Base-by-base conservation (phyloP, 2,797 vertebrate species). In the Balearica regulorum region DNA sequence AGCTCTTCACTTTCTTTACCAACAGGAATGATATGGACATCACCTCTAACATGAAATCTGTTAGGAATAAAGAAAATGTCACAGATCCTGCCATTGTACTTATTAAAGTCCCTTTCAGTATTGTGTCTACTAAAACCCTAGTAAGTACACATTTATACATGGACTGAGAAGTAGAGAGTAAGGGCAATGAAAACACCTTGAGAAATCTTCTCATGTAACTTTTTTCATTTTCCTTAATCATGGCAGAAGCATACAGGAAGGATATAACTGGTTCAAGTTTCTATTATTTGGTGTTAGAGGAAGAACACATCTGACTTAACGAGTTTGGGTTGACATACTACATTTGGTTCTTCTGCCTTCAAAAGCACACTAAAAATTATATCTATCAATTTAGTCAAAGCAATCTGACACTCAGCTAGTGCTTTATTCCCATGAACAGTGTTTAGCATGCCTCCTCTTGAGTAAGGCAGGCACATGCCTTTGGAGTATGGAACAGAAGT, bases 151-250 rank as follows among this genome's bases (percentile, higher is more conserved):
- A 31, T 26, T 55, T 51, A n/a, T 10, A 62, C 21, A 28, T 0
- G 0, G 37, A 35, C 14, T 3, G 1, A 78, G 24, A 77, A 13
- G 19, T 7, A 33, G 14, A 29, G 31, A 69, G 18, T 16, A 69
- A 80, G 5, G 3, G 7, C 54, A 85, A 16, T 5, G 2, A 54
- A 51, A 61, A 22, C 12, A 5, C 1, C 1, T 25, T 6, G 18
- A 54, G 5, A 66, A 85, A 44, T 29, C 1, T 2, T 16, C 19
- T 37, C 25, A 17, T 16, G 2, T 3, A 37, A 43, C 10, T 39
- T 81, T 21, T 70, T 62, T 35, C 14, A 20, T 51, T 84, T 78
- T 51, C 29, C 20, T 46, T 61, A 58, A 20, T 17, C 66, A 29
- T 44, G 16, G 33, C 19, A 75, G 41, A 77, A 49, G 31, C 21